phyloP scores from a whole-genome alignment of 2,113 vertebrate species.

The Salvelinus fontinalis region DNA sequence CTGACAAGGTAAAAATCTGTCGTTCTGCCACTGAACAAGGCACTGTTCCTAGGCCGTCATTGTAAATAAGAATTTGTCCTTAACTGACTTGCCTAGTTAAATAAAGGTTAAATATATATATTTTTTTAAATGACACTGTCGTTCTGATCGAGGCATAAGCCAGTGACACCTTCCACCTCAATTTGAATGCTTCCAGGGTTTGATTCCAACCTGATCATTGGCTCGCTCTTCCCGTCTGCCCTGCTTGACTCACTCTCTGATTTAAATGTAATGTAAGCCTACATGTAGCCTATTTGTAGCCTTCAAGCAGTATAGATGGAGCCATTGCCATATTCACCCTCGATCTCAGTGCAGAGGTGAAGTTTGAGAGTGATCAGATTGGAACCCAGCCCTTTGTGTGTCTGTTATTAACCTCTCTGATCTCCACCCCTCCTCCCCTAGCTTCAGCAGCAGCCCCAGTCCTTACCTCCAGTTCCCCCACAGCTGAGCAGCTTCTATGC shows the following conservation, averaged over 20 bases:
- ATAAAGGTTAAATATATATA: too few species aligned
- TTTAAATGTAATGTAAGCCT: too few species aligned
- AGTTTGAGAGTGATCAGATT: constrained; percentile 1
- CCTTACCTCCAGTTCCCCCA: constrained; percentile 78
- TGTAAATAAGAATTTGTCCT: too few species aligned
- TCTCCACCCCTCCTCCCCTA: constrained; percentile 49
- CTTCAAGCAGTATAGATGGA: too few species aligned
- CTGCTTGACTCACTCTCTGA: background rate
- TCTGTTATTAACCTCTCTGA: constrained; percentile 37
- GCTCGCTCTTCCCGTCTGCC: background rate
- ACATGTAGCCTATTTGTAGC: too few species aligned
- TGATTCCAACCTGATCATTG: background rate
- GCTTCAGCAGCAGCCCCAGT: constrained; percentile 74
- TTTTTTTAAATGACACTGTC: too few species aligned
- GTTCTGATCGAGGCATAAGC: too few species aligned
- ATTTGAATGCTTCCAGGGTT: background rate
- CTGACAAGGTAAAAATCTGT: too few species aligned
- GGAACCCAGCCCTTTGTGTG: background rate
- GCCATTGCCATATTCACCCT: background rate
- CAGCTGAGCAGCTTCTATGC: constrained; percentile 73
- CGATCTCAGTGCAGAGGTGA: background rate
- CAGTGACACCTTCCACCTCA: background rate
- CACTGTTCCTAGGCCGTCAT: too few species aligned
- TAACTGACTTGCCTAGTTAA: too few species aligned
- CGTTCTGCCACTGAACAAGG: too few species aligned